phyloP scores from a whole-genome alignment of 1,140 invertebrate genomes.

The Homalodisca vitripennis region DNA sequence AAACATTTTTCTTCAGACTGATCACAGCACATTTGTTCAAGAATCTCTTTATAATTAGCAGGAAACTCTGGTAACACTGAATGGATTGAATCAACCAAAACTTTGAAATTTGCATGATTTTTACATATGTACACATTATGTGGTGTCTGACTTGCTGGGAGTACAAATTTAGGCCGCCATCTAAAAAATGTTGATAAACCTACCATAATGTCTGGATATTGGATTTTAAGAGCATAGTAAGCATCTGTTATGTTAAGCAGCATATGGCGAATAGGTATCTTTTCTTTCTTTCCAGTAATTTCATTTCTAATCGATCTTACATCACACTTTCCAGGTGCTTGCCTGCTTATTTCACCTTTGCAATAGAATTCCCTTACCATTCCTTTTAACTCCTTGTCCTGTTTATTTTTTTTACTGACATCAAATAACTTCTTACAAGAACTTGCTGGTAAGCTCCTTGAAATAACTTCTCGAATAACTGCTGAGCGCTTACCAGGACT shows the following conservation, averaged over 20 bases:
- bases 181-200: constrained; percentile 12
- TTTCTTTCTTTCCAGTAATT: constrained; percentile 13
- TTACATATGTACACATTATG: constrained; percentile 29
- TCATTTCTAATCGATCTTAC: constrained; percentile 18
- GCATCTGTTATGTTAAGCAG: constrained; percentile 21
- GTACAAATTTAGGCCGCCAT: constrained; percentile 20
- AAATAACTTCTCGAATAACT: too few relatives aligned
- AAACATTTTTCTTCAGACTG: neutral
- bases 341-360: too few relatives aligned
- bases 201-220: constrained; percentile 7
- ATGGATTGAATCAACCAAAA: constrained; percentile 11
- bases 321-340: constrained; percentile 25
- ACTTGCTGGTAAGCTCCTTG: too few relatives aligned
- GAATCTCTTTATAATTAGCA: neutral
- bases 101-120: constrained; percentile 16
- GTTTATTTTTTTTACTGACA: too few relatives aligned
- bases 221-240: constrained; percentile 9
- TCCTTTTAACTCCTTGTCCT: too few relatives aligned
- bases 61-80: neutral
- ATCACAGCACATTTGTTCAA: constrained; percentile 18
- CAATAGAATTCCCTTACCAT: too few relatives aligned
- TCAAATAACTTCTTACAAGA: too few relatives aligned
- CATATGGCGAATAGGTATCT: constrained; percentile 24
- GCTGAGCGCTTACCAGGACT: too few relatives aligned
- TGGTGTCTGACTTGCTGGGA: constrained; percentile 24